Evolutionary conservation across 2,113 vertebrate species (phyloP).

Genomic region (Chamaetylas fuelleborni): DNA sequence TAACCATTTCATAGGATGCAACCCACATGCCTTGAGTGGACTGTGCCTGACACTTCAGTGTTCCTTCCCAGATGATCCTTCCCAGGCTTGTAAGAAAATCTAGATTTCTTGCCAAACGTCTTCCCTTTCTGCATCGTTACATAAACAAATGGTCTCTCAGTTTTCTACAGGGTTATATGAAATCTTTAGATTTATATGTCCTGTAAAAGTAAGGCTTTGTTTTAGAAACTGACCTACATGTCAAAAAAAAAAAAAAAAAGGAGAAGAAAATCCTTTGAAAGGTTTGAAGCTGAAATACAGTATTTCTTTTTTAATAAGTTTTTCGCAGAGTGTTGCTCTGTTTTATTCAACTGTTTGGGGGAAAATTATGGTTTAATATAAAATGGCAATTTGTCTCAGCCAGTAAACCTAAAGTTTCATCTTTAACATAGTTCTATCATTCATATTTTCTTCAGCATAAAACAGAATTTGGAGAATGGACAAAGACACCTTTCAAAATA

Average conservation of each 20-base stretch:
- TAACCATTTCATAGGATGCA: neutral
- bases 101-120: neutral
- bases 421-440: neutral
- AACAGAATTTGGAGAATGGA: neutral
- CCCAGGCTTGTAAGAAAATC: neutral
- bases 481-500: neutral
- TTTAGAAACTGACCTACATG: neutral
- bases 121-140: neutral
- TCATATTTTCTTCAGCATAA: neutral
- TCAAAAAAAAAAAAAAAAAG: neutral
- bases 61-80: neutral
- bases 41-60: neutral
- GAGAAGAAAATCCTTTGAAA: neutral
- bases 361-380: neutral
- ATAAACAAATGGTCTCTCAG: neutral
- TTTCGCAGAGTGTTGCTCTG: neutral
- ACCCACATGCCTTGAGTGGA: neutral
- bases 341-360: neutral
- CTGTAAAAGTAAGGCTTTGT: neutral
- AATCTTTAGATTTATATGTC: neutral
- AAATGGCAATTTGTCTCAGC: neutral
- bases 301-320: neutral
- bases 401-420: neutral
- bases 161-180: neutral
- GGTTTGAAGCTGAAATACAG: neutral